phyloP scores from a whole-genome alignment of 2,113 vertebrate genomes.

The Callipepla squamata region DNA sequence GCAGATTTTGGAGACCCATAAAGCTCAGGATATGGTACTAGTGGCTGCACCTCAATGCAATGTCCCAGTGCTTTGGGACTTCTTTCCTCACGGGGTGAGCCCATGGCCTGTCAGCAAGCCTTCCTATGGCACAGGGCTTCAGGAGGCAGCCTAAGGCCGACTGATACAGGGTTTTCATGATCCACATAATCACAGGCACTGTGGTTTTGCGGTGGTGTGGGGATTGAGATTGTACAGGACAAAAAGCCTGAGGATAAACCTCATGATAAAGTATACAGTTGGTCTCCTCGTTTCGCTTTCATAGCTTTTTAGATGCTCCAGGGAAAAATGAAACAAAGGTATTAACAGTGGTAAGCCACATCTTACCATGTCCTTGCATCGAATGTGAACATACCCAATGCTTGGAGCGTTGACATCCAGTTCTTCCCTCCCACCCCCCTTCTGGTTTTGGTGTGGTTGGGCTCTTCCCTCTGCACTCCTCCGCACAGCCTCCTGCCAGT shows the following conservation, averaged over 20 bases:
- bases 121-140: background rate
- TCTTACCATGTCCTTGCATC: conserved; percentile 25
- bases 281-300: background rate
- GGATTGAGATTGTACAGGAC: background rate
- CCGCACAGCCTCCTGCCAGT: background rate
- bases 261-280: background rate
- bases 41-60: background rate
- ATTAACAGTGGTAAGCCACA: conserved; percentile 33
- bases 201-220: background rate
- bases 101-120: background rate
- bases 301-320: background rate
- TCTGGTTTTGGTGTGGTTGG: conserved; percentile 35
- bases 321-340: background rate
- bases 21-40: background rate
- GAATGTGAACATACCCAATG: background rate
- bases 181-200: background rate
- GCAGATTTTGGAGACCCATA: background rate
- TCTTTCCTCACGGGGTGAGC: background rate
- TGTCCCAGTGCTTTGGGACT: background rate
- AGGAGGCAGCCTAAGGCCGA: background rate
- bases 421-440: background rate
- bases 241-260: conserved; percentile 5
- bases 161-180: background rate
- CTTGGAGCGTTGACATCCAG: background rate
- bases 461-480: background rate